Base-by-base conservation (phyloP, 2,797 vertebrate species). In the Eidolon dupreanum region DNA sequence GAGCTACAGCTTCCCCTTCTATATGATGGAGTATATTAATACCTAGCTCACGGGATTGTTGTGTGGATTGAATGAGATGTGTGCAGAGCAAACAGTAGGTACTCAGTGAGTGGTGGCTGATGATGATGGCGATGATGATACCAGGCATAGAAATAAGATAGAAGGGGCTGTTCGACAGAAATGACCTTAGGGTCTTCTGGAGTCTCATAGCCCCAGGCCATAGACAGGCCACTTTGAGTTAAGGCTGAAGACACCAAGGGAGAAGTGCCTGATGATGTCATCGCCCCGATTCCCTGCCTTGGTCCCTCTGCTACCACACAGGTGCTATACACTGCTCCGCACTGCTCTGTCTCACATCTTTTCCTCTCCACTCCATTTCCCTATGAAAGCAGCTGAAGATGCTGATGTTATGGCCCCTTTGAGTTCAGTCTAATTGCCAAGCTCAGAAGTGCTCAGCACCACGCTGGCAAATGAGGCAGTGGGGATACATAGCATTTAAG, bases 401-500 rank as follows among this genome's bases (percentile, higher is more conserved):
- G 26, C 57, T 96, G 70, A 90, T 75, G 36, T 81, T 59, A 95
- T 2, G 16, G 77, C 19, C 53, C 81, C 88, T 96, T 49, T 53
- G 95, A 90, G 93, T 15, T 90, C 88, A 63, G n/a, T 63, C 71
- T 97, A 93, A 97, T 65, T 93, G 85, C 94, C 81, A 78, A 33
- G n/a, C 68, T 90, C 22, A 0, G 82, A 97, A 96, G 90, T 53
- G 53, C 51, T 94, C 90, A 88, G 94, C 66, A 77, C 90, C 9
- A 0, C 26, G 53, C 88, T 75, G 92, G 90, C 49, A 84, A 95
- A 97, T 0, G 51, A 96, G 95, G 55, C 97, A 88, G 83, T 53
- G 15, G 90, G 92, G 87, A 96, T 65, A 16, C 74, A 89, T 93
- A 85, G 92, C 71, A 68, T 79, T 94, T 93, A 96, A 88, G 87